phyloP scores from a whole-genome alignment of 2,113 vertebrate genomes.

The Erythrolamprus reginae region DNA sequence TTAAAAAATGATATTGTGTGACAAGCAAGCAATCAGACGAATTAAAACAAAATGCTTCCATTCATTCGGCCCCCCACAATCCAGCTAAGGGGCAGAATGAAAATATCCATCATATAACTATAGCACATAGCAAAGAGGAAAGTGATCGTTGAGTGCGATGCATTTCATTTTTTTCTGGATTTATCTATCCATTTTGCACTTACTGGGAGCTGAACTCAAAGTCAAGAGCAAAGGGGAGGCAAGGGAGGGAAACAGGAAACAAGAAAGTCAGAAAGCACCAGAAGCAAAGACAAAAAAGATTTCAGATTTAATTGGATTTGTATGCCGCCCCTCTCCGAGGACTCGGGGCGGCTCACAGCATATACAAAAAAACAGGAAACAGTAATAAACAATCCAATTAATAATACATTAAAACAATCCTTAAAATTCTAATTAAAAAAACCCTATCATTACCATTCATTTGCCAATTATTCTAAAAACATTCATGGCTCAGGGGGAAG shows the following conservation, averaged over 20 bases:
- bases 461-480: too few species aligned
- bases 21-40: not conserved
- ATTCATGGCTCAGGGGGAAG: too few species aligned
- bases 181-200: not conserved
- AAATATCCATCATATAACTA: not conserved
- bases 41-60: not conserved
- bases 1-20: too few species aligned
- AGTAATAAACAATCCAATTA: too few species aligned
- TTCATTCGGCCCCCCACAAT: not conserved
- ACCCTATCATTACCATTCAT: too few species aligned
- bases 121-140: not conserved
- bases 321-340: too few species aligned
- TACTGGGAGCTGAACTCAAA: not conserved
- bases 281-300: not conserved
- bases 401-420: too few species aligned
- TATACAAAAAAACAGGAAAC: too few species aligned
- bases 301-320: too few species aligned
- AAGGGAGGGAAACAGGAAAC: not conserved
- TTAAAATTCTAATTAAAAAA: too few species aligned
- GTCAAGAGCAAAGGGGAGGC: not conserved
- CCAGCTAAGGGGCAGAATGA: not conserved
- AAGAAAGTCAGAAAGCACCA: not conserved
- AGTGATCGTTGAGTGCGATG: too few species aligned
- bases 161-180: not conserved
- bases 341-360: too few species aligned